A percentile compares a stretch with the other conserved stretches of the same genome.
Evolutionary conservation across 2,888 invertebrate species (phyloP).

Genomic region (Noctua janthina): DNA sequence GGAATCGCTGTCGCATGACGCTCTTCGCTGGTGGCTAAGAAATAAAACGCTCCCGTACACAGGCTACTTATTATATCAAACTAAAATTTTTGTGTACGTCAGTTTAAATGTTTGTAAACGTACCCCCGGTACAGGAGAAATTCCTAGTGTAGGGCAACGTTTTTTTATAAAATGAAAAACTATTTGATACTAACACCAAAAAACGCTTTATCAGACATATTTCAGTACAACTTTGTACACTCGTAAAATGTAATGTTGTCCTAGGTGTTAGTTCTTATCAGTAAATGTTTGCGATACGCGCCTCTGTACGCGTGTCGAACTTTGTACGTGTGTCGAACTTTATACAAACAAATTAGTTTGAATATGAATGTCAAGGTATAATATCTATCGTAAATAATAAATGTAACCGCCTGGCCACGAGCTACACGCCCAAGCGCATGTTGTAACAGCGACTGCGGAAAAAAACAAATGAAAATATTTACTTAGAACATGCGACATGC

Average conservation of each 20-base stretch:
- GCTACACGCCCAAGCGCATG: neutral
- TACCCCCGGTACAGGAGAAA: too few relatives aligned
- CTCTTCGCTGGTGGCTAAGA: neutral
- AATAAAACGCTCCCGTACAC: neutral
- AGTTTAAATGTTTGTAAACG: too few relatives aligned
- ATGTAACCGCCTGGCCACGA: neutral
- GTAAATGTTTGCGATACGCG: conserved; percentile 1
- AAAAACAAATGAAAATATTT: neutral
- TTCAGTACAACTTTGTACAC: conserved; percentile 2
- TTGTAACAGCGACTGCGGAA: too few relatives aligned
- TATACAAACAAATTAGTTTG: conserved; percentile 1
- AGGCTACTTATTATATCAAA: neutral
- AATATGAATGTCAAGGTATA: neutral
- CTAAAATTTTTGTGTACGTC: too few relatives aligned
- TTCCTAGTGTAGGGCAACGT: too few relatives aligned
- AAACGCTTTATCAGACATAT: conserved; percentile 5
- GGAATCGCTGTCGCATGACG: neutral
- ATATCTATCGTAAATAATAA: neutral
- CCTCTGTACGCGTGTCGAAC: conserved; percentile 3
- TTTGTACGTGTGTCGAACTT: conserved; percentile 20
- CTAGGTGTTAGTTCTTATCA: conserved; percentile 20
- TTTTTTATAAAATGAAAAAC: too few relatives aligned
- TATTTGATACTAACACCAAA: conserved; percentile 1
- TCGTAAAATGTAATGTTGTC: conserved; percentile 1
- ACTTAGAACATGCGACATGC: neutral